A percentile compares a stretch with the other conserved stretches of the same genome.
These are phyloP conservation scores for Microcebus lehilahytsara DNA, from an alignment of 2,113 vertebrate genomes.

Conservation along the genomic window DNA sequence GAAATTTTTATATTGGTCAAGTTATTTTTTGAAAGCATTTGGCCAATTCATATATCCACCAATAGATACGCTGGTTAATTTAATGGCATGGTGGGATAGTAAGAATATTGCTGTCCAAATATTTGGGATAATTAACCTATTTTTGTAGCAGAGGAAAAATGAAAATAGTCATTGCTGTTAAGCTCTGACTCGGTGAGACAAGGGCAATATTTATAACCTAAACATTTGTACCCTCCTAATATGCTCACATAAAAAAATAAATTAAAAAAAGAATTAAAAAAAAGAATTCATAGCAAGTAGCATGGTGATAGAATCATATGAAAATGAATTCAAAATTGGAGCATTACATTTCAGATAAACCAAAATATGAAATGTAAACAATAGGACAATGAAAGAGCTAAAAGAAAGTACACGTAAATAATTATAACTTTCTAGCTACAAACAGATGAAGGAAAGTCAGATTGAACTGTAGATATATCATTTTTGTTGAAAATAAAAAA, in stretches of 20 bases:
- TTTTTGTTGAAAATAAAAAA: background rate
- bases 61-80: background rate
- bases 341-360: background rate
- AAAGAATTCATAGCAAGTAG: background rate
- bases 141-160: background rate
- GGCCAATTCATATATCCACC: background rate
- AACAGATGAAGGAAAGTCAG: background rate
- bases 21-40: background rate
- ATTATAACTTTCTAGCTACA: background rate
- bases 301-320: background rate
- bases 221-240: no score
- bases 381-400: background rate
- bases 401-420: background rate
- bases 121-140: background rate
- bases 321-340: background rate
- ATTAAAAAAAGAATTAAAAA: no score
- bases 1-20: background rate
- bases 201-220: no score
- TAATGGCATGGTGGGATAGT: background rate
- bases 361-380: background rate
- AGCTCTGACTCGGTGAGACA: no score
- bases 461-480: background rate
- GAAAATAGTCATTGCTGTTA: background rate
- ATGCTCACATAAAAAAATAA: no score
- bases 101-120: background rate